Base-by-base conservation (phyloP, 2,113 vertebrate species). In the Tapirus terrestris region DNA sequence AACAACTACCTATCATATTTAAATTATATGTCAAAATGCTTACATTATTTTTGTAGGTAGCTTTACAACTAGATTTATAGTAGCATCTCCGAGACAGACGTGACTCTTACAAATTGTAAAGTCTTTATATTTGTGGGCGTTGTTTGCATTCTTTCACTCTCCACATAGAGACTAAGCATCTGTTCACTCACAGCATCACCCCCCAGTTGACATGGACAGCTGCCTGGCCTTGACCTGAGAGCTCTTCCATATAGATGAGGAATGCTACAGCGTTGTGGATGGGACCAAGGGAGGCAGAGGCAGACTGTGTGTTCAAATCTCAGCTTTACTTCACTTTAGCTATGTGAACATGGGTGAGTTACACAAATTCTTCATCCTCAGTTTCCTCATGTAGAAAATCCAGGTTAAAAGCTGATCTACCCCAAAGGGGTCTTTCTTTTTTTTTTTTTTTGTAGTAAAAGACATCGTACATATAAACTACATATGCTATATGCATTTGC, bases 221-320 rank as follows among this genome's bases (percentile, higher is more conserved):
- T n/a, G 1, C 10, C 83, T 36, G 65, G 23, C 25, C 6, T 39
- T 73, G 56, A 91, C 23, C 45, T 5, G 10, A 56, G 31, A 63
- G n/a, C 1, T 43, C 27, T 48, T 10, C 16, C 16, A 29, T 68
- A 48, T 20, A 31, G 56, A 29, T 56, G n/a, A 45, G 5, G 23
- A 8, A 9, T 8, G 12, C 31, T 36, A 17, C 0, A 21, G 6
- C 27, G 2, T 43, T 45, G 31, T 20, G 20, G n/a, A 61, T 27
- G 51, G 16, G 39, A 25, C 29, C 43, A 27, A 1, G 3, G 14
- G 11, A 39, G 13, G 8, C 36, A 39, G 23, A 75, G 3, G 3
- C 4, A 36, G 13, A 12, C 4, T 17, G 29, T 16, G 4, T 0
- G 5, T 58, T 31, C 23, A 63, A 27, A 53, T 17, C 6, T 18